Evolutionary conservation across 2,113 vertebrate species (phyloP).

Genomic region (Synchiropus splendidus): DNA sequence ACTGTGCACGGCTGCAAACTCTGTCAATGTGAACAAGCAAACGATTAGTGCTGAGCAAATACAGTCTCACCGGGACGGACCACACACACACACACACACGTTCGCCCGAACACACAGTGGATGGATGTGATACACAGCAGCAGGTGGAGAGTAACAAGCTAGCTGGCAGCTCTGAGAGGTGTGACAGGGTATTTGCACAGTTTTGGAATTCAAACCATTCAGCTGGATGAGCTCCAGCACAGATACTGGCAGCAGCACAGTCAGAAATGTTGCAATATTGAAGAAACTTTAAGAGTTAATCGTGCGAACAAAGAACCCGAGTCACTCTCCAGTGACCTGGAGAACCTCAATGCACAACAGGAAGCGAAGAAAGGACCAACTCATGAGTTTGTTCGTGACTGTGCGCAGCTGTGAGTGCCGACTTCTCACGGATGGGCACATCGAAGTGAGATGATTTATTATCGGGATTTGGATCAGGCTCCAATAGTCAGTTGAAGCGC

Average conservation of each 20-base stretch:
- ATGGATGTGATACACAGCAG: slow-evolving; percentile 4
- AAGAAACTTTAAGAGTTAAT: neutral
- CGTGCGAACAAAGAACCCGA: neutral
- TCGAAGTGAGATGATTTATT: no score
- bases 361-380: no score
- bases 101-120: neutral
- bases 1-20: slow-evolving; percentile 1
- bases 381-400: no score
- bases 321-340: no score
- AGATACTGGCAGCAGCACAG: neutral
- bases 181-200: slow-evolving; percentile 1
- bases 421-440: no score
- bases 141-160: slow-evolving; percentile 8
- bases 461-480: no score
- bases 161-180: slow-evolving; percentile 1
- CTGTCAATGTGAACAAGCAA: slow-evolving; percentile 24
- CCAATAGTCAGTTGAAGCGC: no score
- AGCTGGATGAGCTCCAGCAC: neutral
- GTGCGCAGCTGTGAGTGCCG: no score
- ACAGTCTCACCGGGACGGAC: slow-evolving; percentile 14
- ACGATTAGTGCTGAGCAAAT: slow-evolving; percentile 22
- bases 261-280: neutral
- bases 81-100: slow-evolving; percentile 2
- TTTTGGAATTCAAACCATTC: neutral
- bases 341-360: no score